Evolutionary conservation across 2,888 invertebrate species (phyloP), one percentile per base, ranked within the genome.

Genomic region (Adineta ricciae): DNA sequence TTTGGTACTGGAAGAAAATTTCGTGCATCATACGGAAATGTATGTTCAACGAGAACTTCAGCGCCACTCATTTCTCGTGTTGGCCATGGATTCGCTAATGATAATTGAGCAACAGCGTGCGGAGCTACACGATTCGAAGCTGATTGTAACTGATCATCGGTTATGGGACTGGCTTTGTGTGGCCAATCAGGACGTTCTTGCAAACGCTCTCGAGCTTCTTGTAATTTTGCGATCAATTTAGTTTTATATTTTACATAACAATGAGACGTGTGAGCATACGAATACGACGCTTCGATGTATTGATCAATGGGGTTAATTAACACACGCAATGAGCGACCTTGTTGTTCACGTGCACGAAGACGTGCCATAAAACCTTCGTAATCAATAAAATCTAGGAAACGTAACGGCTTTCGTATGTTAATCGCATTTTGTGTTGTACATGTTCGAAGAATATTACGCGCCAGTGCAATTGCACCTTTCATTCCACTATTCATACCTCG

Each of bases 81-180:
- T 52, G 83, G 83, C 83, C 83, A 83, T 19, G 83, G 52, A 83
- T 83, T 54, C 8, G 50, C 46, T 54, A 83, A 83, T 54, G 83
- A 83, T 24, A 73, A 16, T 38, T 73, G 73, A 9, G 73, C 73
- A n/a, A 73, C 73, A 36, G 73, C 73, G 0, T 38, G 8, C 11
- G 73, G 38, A 8, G 73, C 4, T 19, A 73, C 38, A 24, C 73
- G 21, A 1, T 36, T 73, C 2, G 73, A 36, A 2, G 73, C 73
- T 1, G 7, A 36, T 19, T 24, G 2, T 36, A 73, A 73, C 24
- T 73, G 21, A 5, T 73, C 73, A 41, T 73, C 73, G 14, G 41
- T 21, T 7, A 73, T 41, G 21, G 21, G 38, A 19, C 2, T 36
- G 0, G 16, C 5, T 38, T 38, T 38, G 24, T 73, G 73, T 41